phyloP scores from a whole-genome alignment of 1,140 invertebrate species.

The Catajapyx aquilonaris region DNA sequence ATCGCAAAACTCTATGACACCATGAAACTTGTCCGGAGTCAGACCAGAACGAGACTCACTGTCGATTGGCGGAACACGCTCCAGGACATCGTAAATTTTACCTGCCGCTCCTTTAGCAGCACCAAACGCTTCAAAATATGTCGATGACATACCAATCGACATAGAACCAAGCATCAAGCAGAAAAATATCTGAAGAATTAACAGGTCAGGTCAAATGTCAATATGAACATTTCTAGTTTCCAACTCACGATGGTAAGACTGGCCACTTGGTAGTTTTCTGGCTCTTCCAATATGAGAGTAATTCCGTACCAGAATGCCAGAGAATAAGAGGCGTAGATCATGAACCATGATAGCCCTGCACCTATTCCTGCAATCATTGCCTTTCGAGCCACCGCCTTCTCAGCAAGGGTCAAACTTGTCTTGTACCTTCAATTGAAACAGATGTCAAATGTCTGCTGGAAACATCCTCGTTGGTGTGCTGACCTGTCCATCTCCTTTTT shows the following conservation, averaged over 20 bases:
- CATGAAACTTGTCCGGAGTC: slow-evolving; percentile 33
- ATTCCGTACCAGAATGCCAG: slow-evolving; percentile 71
- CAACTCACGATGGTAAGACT: slow-evolving; percentile 42
- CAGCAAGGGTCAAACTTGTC: slow-evolving; percentile 35
- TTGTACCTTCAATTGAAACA: slow-evolving; percentile 33
- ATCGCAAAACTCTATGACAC: slow-evolving; percentile 54
- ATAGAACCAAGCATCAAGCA: slow-evolving; percentile 65
- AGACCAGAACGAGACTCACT: slow-evolving; percentile 40
- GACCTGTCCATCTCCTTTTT: slow-evolving; percentile 51
- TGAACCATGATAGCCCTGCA: slow-evolving; percentile 52
- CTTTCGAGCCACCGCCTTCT: slow-evolving; percentile 41
- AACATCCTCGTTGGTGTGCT: no score
- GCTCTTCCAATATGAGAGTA: slow-evolving; percentile 36
- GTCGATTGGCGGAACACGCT: slow-evolving; percentile 61
- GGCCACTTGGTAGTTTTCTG: slow-evolving; percentile 38
- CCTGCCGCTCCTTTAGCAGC: slow-evolving; percentile 59
- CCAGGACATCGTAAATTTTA: slow-evolving; percentile 61
- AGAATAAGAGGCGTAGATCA: slow-evolving; percentile 57
- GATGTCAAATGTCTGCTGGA: no score
- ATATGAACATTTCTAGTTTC: not conserved
- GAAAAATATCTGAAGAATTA: slow-evolving; percentile 47
- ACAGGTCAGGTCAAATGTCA: not conserved
- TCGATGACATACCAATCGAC: slow-evolving; percentile 67
- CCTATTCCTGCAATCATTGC: slow-evolving; percentile 51
- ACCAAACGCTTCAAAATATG: slow-evolving; percentile 53